Evolutionary conservation across 2,113 vertebrate species (phyloP), one percentile per base, ranked within the genome.

Genomic region (Physeter macrocephalus): DNA sequence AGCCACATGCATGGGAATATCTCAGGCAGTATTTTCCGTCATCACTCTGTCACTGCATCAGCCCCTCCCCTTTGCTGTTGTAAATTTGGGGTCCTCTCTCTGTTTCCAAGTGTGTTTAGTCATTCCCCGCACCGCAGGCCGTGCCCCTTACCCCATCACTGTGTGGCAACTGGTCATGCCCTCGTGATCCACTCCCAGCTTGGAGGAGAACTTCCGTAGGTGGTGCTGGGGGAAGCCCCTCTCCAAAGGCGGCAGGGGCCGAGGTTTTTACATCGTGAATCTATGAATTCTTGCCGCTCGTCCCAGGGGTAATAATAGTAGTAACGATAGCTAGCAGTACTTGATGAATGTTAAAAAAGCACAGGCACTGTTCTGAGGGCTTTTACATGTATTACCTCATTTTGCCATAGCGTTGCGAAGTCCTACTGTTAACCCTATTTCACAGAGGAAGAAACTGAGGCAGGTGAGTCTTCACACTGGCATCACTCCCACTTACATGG

Each of bases 201-300:
- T 96, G 94, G 83, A 80, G 88, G 94, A 94, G 95, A 96, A 95
- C 62, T 64, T 78, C 88, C 5, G 9, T 5, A 31, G 27, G 25
- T 7, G 1, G 78, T 59, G 39, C 85, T 71, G 46, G 92, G 93
- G 97, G 93, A 98, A 95, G 84, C 72, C 92, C 93, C 67, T 96
- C 57, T 93, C 83, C 88, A 34, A 96, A 64, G 86, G 64, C 3
- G 41, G 27, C 0, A 10, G 61, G 83, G 25, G 81, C 96, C 0
- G 2, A 88, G 77, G 67, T 93, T 98, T 93, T 75, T 69, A 1
- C 1, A 0, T 20, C 74, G 54, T 82, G 74, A 96, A 69, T 96
- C 85, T 88, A 11, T 85, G 75, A 43, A 12, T 88, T 74, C 82
- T 69, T 46, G 15, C 61, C 39, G 1, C 41, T 67, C n/a, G 2